phyloP scores from a whole-genome alignment of 2,797 vertebrate genomes.

The Pteronotus mesoamericanus region DNA sequence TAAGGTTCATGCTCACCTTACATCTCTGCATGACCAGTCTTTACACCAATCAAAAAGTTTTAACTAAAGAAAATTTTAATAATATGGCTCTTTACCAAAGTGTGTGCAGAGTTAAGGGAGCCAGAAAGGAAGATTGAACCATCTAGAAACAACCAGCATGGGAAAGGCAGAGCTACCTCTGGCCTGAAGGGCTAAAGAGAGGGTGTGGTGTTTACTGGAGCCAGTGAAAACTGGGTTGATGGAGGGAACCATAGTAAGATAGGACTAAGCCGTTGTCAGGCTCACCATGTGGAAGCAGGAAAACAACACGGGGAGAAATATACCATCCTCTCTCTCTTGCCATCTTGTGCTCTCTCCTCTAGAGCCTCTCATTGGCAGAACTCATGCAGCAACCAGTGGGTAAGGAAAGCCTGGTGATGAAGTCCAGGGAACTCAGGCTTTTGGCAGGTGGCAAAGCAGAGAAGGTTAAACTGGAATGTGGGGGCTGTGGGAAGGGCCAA shows the following conservation, averaged over 20 bases:
- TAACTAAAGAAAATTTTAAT: background rate
- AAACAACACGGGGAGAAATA: background rate
- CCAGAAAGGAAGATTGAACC: background rate
- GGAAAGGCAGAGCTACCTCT: background rate
- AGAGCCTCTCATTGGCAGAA: background rate
- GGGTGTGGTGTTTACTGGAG: background rate
- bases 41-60: background rate
- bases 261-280: too few relatives aligned
- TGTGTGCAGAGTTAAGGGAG: background rate
- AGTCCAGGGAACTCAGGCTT: background rate
- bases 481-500: background rate
- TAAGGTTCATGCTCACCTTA: background rate
- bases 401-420: background rate
- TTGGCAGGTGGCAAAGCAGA: background rate
- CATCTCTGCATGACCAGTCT: background rate
- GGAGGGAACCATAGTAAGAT: background rate
- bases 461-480: background rate
- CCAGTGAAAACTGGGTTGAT: too few relatives aligned
- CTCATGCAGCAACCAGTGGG: background rate
- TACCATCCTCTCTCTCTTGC: background rate
- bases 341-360: background rate
- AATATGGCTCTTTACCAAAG: background rate
- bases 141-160: background rate
- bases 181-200: background rate
- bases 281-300: too few relatives aligned